Conservation (phyloP, 1,140 invertebrate genomes). For the Mercenaria mercenaria region DNA sequence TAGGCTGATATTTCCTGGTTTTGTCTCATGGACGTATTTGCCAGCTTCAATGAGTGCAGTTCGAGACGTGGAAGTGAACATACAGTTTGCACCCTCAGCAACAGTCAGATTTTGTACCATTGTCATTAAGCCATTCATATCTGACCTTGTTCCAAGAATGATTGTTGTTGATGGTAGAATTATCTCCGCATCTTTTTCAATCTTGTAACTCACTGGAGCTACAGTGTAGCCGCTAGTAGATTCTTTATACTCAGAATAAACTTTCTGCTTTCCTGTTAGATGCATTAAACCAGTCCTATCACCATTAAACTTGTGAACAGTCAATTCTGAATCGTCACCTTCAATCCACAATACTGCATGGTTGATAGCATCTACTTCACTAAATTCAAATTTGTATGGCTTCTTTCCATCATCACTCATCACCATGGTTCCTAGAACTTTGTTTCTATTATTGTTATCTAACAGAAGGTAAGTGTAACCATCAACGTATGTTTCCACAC, state of each 20-base stretch:
- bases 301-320: slow-evolving; percentile 80
- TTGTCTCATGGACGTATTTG: slow-evolving; percentile 72
- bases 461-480: slow-evolving; percentile 73
- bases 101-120: slow-evolving; percentile 79
- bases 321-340: slow-evolving; percentile 70
- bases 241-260: slow-evolving; percentile 77
- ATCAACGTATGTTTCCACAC: slow-evolving; percentile 62
- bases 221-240: slow-evolving; percentile 79
- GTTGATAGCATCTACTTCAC: slow-evolving; percentile 73
- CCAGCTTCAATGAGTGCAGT: slow-evolving; percentile 78
- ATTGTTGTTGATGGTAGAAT: slow-evolving; percentile 77
- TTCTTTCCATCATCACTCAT: slow-evolving; percentile 66
- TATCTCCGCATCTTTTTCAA: slow-evolving; percentile 74
- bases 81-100: slow-evolving; percentile 75
- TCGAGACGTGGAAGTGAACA: slow-evolving; percentile 77
- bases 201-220: slow-evolving; percentile 79
- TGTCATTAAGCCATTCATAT: slow-evolving; percentile 74
- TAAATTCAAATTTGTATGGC: slow-evolving; percentile 71
- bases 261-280: slow-evolving; percentile 70
- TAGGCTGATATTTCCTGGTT: slow-evolving; percentile 77
- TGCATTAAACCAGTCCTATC: slow-evolving; percentile 80
- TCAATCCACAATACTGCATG: slow-evolving; percentile 77
- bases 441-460: slow-evolving; percentile 79
- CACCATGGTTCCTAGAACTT: slow-evolving; percentile 74
- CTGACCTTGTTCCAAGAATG: slow-evolving; percentile 77